These are phyloP conservation scores for Caradrina kadenii DNA, from an alignment of 2,888 invertebrate species.

Conservation along the genomic window DNA sequence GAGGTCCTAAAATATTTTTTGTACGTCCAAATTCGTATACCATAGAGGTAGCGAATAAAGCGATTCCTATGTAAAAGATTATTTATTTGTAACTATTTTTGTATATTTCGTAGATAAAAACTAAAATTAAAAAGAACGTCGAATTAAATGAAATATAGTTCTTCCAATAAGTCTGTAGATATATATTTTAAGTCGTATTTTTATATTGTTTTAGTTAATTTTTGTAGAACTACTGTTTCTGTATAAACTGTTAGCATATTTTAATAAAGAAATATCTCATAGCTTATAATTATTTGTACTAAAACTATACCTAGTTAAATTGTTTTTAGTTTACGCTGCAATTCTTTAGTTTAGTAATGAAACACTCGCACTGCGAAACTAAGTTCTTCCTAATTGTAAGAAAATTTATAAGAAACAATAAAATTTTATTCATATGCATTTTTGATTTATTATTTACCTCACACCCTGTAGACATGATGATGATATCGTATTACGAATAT, in stretches of 20 bases:
- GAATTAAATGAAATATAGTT: slow-evolving; percentile 75
- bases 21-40: slow-evolving; percentile 72
- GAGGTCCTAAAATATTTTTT: slow-evolving; percentile 70
- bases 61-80: slow-evolving; percentile 86
- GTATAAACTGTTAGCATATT: slow-evolving; percentile 86
- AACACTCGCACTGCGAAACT: slow-evolving; percentile 86
- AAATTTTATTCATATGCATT: slow-evolving; percentile 85
- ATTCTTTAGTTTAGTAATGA: slow-evolving; percentile 77
- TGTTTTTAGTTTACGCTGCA: slow-evolving; percentile 81
- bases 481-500: slow-evolving; percentile 1
- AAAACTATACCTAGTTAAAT: slow-evolving; percentile 81
- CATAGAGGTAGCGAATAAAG: slow-evolving; percentile 71
- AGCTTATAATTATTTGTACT: slow-evolving; percentile 80
- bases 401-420: slow-evolving; percentile 89
- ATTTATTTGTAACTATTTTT: slow-evolving; percentile 89
- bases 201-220: slow-evolving; percentile 71
- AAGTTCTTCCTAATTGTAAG: slow-evolving; percentile 88
- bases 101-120: slow-evolving; percentile 83
- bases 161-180: slow-evolving; percentile 88
- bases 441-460: slow-evolving; percentile 61
- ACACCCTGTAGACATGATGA: neutral
- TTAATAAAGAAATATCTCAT: slow-evolving; percentile 85
- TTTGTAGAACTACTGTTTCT: slow-evolving; percentile 76
- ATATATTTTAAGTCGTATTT: slow-evolving; percentile 78
- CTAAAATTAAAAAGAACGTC: slow-evolving; percentile 72